phyloP scores from a whole-genome alignment of 2,113 vertebrate genomes.

The Periophthalmodon schlosseri region DNA sequence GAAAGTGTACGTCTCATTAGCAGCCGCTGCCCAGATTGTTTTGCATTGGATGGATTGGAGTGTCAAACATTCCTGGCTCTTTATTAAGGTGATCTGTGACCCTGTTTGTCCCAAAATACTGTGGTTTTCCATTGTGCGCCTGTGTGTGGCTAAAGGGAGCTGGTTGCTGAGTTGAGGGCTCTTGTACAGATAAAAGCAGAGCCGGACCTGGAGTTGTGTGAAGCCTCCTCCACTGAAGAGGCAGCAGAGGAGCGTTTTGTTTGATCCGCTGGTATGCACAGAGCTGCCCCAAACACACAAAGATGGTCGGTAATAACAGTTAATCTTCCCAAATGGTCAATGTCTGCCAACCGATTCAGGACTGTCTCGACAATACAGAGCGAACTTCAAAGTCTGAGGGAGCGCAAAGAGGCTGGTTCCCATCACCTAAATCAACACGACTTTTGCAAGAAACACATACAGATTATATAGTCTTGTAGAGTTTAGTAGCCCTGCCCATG shows the following conservation, averaged over 20 bases:
- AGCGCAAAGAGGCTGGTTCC: conserved; percentile 53
- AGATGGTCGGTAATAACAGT: conserved; percentile 64
- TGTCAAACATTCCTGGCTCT: conserved; percentile 55
- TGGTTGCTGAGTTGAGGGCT: conserved; percentile 49
- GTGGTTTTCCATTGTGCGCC: conserved; percentile 29
- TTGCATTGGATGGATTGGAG: conserved; percentile 30
- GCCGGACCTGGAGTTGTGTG: conserved; percentile 50
- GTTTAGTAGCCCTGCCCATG: not conserved
- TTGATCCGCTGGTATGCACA: conserved; percentile 63
- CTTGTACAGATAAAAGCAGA: conserved; percentile 52
- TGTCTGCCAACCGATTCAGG: conserved; percentile 57
- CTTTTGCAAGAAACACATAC: conserved; percentile 26
- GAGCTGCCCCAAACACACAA: conserved; percentile 50
- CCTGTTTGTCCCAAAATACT: conserved; percentile 47
- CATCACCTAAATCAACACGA: conserved; percentile 62
- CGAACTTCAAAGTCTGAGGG: conserved; percentile 40
- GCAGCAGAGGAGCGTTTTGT: conserved; percentile 63
- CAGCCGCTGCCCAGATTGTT: conserved; percentile 28
- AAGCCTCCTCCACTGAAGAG: conserved; percentile 70
- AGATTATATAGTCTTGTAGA: not conserved
- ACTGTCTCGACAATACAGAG: conserved; percentile 39
- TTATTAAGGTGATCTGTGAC: conserved; percentile 62
- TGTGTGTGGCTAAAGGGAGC: conserved; percentile 36
- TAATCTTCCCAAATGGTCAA: conserved; percentile 69
- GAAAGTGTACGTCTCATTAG: conserved; percentile 53